phyloP scores from a whole-genome alignment of 2,888 invertebrate genomes.

The Hyppa rectilinea region DNA sequence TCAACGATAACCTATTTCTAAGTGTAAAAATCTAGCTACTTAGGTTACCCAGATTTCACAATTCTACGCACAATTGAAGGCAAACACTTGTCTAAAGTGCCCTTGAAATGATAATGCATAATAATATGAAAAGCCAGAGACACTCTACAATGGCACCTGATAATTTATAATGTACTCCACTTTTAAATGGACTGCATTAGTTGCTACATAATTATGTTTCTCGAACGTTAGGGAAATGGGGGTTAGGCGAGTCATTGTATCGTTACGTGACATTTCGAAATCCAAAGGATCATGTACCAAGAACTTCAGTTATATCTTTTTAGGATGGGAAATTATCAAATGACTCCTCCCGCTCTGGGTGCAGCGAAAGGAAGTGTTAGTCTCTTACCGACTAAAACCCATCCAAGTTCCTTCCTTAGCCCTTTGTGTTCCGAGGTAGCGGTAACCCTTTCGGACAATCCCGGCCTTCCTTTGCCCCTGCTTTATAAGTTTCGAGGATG shows the following conservation, averaged over 20 bases:
- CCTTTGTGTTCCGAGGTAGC: too few species aligned
- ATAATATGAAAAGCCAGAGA: constrained; percentile 21
- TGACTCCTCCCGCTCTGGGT: too few species aligned
- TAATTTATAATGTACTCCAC: constrained; percentile 35
- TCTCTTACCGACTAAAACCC: too few species aligned
- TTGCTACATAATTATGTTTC: constrained; percentile 4
- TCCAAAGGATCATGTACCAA: too few species aligned
- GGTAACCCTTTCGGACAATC: too few species aligned
- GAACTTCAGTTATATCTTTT: too few species aligned
- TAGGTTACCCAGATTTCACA: constrained; percentile 35
- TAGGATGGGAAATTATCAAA: too few species aligned
- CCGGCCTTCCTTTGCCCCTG: neutral
- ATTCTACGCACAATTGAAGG: constrained; percentile 17
- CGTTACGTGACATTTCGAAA: too few species aligned
- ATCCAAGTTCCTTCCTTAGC: too few species aligned
- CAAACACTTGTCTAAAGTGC: constrained; percentile 46
- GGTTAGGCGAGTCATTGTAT: neutral
- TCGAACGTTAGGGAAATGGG: neutral
- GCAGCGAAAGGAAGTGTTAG: too few species aligned
- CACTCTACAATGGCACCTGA: constrained; percentile 29
- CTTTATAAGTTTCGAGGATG: neutral
- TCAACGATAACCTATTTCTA: constrained; percentile 10
- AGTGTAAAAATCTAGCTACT: constrained; percentile 19
- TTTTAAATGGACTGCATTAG: constrained; percentile 26
- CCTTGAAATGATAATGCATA: constrained; percentile 43